A percentile compares a stretch with the other conserved stretches of the same genome.
phyloP scores from a whole-genome alignment of 2,113 vertebrate species.

The Probosciger aterrimus region DNA sequence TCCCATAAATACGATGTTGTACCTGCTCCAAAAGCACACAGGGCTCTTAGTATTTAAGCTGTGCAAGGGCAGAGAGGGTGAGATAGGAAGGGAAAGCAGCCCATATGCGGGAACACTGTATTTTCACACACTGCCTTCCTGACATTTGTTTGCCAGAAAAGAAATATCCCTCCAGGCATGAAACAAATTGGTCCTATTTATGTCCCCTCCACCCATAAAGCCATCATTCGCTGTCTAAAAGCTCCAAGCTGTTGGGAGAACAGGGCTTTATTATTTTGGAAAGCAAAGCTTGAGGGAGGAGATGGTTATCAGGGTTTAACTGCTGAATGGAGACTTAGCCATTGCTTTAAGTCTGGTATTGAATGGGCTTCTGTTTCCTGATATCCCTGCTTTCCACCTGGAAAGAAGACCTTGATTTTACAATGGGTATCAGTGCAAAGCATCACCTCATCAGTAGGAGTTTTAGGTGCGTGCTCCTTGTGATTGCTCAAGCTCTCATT shows the following conservation, averaged over 20 bases:
- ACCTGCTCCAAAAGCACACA: background rate
- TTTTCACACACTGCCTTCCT: background rate
- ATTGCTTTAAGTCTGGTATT: background rate
- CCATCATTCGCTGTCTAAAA: background rate
- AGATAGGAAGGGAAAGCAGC: background rate
- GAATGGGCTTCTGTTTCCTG: background rate
- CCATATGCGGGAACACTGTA: background rate
- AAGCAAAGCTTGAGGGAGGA: background rate
- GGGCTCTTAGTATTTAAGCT: background rate
- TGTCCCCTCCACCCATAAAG: background rate
- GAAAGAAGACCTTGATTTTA: background rate
- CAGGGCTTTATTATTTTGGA: background rate
- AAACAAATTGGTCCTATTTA: background rate
- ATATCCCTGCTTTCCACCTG: background rate
- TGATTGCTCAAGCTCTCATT: background rate
- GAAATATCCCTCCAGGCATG: background rate
- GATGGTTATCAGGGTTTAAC: background rate
- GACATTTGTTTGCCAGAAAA: background rate
- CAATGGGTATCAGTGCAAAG: background rate
- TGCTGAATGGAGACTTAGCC: background rate
- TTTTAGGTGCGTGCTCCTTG: background rate
- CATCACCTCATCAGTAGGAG: background rate
- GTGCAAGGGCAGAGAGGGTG: background rate
- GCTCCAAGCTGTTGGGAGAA: background rate
- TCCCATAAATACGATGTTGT: rapidly evolving